Conservation (phyloP, 2,113 vertebrate genomes). For the Rattus rattus region DNA sequence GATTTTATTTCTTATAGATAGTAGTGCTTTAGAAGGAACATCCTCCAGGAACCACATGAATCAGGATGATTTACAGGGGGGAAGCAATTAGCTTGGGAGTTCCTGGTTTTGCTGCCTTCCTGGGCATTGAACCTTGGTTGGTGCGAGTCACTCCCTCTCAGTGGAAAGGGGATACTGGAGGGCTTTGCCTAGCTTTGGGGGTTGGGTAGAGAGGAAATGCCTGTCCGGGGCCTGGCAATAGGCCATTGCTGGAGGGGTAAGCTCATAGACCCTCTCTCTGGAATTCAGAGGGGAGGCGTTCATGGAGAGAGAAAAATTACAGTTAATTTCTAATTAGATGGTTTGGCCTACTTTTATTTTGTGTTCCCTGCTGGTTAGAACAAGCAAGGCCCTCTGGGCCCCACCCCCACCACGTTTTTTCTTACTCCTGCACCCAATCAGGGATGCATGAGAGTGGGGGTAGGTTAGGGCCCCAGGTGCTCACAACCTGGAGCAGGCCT, state of each 20-base stretch:
- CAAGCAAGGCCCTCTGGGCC: constrained; percentile 31
- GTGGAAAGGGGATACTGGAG: not conserved
- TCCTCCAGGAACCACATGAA: not conserved
- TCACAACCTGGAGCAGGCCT: not conserved
- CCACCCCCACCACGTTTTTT: constrained; percentile 5
- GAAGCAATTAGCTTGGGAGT: constrained; percentile 2
- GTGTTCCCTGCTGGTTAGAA: constrained; percentile 56
- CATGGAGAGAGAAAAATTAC: constrained; percentile 29
- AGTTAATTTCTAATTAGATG: constrained; percentile 68
- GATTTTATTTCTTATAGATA: constrained; percentile 39
- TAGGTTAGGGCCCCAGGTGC: not conserved
- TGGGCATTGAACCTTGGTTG: not conserved
- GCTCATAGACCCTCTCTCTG: constrained; percentile 12
- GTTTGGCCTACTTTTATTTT: constrained; percentile 56
- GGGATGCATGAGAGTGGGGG: not conserved
- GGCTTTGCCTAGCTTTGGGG: not conserved
- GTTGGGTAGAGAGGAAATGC: constrained; percentile 1
- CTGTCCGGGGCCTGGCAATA: constrained; percentile 26
- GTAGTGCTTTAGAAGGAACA: constrained; percentile 3
- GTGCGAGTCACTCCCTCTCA: not conserved
- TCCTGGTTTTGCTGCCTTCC: constrained; percentile 7
- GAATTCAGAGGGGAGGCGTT: constrained; percentile 25
- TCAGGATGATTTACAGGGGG: not conserved
- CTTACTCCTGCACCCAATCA: not conserved
- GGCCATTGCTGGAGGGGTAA: constrained; percentile 32